Conservation (phyloP, 2,797 vertebrate genomes). For the Arnoldichthys spilopterus region DNA sequence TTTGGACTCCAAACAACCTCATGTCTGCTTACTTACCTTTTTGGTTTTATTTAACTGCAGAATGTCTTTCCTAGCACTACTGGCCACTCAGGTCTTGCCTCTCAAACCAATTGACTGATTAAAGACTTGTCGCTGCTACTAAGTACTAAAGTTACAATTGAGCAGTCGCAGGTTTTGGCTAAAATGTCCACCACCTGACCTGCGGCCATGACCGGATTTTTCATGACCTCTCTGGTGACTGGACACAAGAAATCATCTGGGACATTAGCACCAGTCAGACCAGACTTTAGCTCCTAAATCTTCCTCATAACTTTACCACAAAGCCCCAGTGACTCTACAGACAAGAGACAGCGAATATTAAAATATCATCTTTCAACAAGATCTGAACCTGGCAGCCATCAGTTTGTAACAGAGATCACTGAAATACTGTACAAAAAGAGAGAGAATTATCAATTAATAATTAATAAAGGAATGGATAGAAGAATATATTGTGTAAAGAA, state of each 20-base stretch:
- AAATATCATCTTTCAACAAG: constrained; percentile 3
- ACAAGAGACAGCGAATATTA: background rate
- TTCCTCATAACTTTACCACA: constrained; percentile 85
- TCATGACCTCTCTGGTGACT: constrained; percentile 92
- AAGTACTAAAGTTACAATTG: too few species aligned
- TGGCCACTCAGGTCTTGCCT: background rate
- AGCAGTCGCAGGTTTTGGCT: background rate
- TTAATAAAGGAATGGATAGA: background rate
- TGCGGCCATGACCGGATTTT: constrained; percentile 89
- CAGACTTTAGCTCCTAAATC: constrained; percentile 82
- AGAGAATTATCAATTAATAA: background rate
- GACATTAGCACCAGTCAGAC: constrained; percentile 68
- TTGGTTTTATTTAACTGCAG: background rate
- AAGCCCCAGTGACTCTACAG: constrained; percentile 86
- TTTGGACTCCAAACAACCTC: too few species aligned
- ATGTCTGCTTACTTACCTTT: background rate
- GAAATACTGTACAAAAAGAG: background rate
- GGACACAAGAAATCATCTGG: constrained; percentile 93
- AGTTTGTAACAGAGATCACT: background rate
- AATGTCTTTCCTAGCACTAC: background rate
- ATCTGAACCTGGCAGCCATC: background rate
- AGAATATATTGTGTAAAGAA: background rate
- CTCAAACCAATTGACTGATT: background rate
- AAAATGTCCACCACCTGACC: constrained; percentile 70
- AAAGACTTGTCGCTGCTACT: too few species aligned